A percentile compares a stretch with the other conserved stretches of the same genome.
These are phyloP conservation scores for Homalodisca vitripennis DNA, from an alignment of 1,140 invertebrate species.

Conservation along the genomic window DNA sequence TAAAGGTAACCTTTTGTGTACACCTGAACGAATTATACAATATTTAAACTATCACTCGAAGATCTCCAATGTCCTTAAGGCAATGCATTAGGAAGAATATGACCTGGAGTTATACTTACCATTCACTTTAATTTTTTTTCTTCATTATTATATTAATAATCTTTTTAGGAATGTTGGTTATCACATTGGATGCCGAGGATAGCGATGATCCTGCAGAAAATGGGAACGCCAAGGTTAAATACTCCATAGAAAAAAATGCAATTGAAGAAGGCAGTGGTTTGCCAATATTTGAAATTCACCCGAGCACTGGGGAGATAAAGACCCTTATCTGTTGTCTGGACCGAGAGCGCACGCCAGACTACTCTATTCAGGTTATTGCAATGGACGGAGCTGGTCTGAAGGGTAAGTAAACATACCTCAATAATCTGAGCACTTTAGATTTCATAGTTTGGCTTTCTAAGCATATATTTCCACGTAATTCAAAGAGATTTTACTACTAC, in stretches of 20 bases:
- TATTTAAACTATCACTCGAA: no score
- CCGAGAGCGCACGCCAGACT: slow-evolving; percentile 92
- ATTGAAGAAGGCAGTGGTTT: slow-evolving; percentile 92
- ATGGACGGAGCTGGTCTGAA: slow-evolving; percentile 90
- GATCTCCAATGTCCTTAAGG: no score
- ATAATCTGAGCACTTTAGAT: no score
- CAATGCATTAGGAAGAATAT: no score
- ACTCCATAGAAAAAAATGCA: slow-evolving; percentile 95
- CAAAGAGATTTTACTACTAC: no score
- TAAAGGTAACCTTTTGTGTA: no score
- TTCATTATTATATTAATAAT: not conserved
- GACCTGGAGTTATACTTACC: no score
- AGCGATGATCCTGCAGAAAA: slow-evolving; percentile 95
- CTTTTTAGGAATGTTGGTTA: slow-evolving; percentile 80
- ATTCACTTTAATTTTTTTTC: no score
- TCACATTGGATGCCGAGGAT: slow-evolving; percentile 96
- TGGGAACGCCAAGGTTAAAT: slow-evolving; percentile 84
- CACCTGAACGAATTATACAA: no score
- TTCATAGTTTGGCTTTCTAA: no score
- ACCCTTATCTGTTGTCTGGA: slow-evolving; percentile 92
- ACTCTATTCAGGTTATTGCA: slow-evolving; percentile 93
- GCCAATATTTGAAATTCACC: slow-evolving; percentile 92
- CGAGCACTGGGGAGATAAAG: slow-evolving; percentile 91
- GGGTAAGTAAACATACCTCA: no score
- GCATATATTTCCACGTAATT: no score